A percentile compares a stretch with the other conserved stretches of the same genome.
Evolutionary conservation across 2,797 vertebrate species (phyloP).

Genomic region (Poliocrania exsul): DNA sequence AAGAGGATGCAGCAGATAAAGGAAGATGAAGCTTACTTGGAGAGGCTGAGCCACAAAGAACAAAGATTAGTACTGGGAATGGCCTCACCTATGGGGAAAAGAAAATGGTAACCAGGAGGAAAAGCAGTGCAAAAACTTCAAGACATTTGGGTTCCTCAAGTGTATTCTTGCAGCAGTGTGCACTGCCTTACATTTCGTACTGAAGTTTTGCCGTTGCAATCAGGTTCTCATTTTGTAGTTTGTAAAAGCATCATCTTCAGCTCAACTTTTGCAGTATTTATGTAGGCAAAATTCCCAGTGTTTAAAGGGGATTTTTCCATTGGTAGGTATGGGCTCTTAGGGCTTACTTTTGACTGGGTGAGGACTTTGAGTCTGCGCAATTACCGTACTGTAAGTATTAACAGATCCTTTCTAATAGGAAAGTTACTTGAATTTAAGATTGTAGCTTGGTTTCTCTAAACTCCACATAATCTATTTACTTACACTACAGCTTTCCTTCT

Average conservation of each 20-base stretch:
- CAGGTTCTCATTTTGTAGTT: background rate
- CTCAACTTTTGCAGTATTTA: slow-evolving; percentile 14
- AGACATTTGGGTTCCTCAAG: background rate
- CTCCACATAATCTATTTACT: slow-evolving; percentile 44
- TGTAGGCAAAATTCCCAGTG: background rate
- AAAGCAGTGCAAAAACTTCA: background rate
- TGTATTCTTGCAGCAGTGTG: background rate
- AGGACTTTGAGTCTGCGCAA: slow-evolving; percentile 25
- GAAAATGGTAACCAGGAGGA: background rate
- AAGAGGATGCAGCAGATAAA: slow-evolving; percentile 36
- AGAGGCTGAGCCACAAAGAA: background rate
- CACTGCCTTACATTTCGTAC: background rate
- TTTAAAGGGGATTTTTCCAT: slow-evolving; percentile 35
- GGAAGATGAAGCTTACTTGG: background rate
- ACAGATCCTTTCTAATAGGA: slow-evolving; percentile 49
- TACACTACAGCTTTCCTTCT: background rate
- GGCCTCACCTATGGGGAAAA: background rate
- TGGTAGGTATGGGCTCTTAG: background rate
- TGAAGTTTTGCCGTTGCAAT: background rate
- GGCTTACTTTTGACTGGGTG: background rate
- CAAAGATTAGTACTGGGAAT: background rate
- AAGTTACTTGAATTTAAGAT: slow-evolving; percentile 58
- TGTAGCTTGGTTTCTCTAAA: slow-evolving; percentile 49
- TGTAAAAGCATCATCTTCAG: background rate
- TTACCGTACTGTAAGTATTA: slow-evolving; percentile 29